A percentile compares a stretch with the other conserved stretches of the same genome.
phyloP scores from a whole-genome alignment of 2,797 vertebrate species.

The Characodon lateralis region DNA sequence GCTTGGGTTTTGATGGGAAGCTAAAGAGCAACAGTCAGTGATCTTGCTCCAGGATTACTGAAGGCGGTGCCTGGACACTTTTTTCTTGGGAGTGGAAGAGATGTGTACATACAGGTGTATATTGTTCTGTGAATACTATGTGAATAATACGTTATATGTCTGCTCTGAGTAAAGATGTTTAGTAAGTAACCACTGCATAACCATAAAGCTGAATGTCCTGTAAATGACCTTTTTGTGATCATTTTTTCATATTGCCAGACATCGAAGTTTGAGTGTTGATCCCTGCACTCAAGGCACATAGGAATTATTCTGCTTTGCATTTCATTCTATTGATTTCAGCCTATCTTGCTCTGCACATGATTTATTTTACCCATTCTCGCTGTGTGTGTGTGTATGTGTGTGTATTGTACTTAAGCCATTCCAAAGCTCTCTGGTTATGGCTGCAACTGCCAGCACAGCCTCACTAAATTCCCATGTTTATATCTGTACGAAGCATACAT shows the following conservation, averaged over 20 bases:
- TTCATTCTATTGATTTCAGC: constrained; percentile 51
- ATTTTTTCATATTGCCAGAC: constrained; percentile 32
- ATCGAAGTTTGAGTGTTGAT: constrained; percentile 53
- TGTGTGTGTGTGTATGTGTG: constrained; percentile 50
- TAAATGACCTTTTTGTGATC: constrained; percentile 77
- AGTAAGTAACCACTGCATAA: constrained; percentile 73
- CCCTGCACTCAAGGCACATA: constrained; percentile 48
- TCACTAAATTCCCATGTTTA: constrained; percentile 58
- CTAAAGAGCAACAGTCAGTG: constrained; percentile 41
- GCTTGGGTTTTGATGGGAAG: constrained; percentile 44
- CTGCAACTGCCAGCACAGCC: constrained; percentile 41
- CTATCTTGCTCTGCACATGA: constrained; percentile 17
- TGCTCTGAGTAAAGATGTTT: constrained; percentile 75
- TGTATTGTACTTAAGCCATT: constrained; percentile 74
- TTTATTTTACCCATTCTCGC: constrained; percentile 38
- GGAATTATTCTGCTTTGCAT: constrained; percentile 54
- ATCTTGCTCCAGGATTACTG: constrained; percentile 43
- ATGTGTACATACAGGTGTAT: constrained; percentile 84
- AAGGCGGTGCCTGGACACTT: constrained; percentile 82
- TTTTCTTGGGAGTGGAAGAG: constrained; percentile 62
- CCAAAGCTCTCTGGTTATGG: constrained; percentile 57
- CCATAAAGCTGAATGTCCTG: constrained; percentile 81
- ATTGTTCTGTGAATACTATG: constrained; percentile 85
- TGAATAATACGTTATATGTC: constrained; percentile 82
- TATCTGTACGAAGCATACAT: constrained; percentile 79